Evolutionary conservation across 2,797 vertebrate species (phyloP), one percentile per base, ranked within the genome.

Genomic region (Neoniphon sammara): DNA sequence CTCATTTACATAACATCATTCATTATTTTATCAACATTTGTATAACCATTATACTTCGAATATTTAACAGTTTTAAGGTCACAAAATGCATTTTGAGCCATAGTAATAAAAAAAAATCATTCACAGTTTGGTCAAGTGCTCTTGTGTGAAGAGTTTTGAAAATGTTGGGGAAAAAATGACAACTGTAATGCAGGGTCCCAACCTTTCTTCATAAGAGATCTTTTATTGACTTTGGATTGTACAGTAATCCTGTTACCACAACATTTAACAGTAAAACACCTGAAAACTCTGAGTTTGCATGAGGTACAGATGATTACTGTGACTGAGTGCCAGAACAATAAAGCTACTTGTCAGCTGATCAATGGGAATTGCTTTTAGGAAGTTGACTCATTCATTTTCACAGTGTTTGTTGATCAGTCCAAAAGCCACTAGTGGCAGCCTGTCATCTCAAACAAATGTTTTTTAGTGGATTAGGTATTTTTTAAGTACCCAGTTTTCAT

Each of bases 401-500:
- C 2, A 7, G 47, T 49, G 18, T 18, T 17, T 49, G 18, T 20
- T 49, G 47, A n/a, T 17, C 11, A 2, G 9, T 31, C n/a, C 3
- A 27, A 34, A 12, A 42, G n/a, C 20, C 17, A 36, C 5, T 66
- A 10, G 49, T 23, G 12, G 1, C 4, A 44, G n/a, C 27, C 18
- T 39, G 68, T 50, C 0, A 47, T n/a, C 58, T 55, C 9, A 49
- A 23, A 18, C 2, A 2, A 34, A 34, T 50, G 36, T 60, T 42
- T 30, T n/a, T 53, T 11, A 21, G 18, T 39, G 23, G 9, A 18
- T 10, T 46, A 25, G 46, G 25, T 66, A 7, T 46, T 64, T 30
- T 74, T 61, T 58, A n/a, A 63, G 9, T 23, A 56, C 55, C 42
- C 21, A 46, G 27, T 54, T 66, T 80, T 73, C 18, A 70, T 17